phyloP scores from a whole-genome alignment of 2,888 invertebrate species.

The Chrysomela aeneicollis region DNA sequence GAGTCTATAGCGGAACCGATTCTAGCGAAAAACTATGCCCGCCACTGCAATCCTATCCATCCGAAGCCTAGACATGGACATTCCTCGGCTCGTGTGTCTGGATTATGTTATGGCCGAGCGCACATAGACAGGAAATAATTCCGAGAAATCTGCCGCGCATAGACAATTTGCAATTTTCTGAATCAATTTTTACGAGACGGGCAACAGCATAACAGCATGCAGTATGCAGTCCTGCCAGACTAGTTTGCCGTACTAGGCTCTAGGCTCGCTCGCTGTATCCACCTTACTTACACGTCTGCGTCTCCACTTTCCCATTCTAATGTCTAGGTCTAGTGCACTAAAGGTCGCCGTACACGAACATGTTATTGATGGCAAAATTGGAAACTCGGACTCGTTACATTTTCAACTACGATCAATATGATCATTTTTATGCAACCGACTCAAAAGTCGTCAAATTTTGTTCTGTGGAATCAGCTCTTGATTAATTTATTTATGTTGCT shows the following conservation, averaged over 20 bases:
- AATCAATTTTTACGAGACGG: conserved; percentile 35
- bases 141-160: conserved; percentile 22
- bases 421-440: too few species aligned
- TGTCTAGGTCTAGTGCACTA: conserved; percentile 52
- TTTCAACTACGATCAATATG: too few species aligned
- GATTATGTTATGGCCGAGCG: neutral
- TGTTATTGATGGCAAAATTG: too few species aligned
- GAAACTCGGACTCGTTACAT: too few species aligned
- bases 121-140: neutral
- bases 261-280: conserved; percentile 16
- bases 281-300: conserved; percentile 29
- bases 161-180: conserved; percentile 27
- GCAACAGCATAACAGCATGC: conserved; percentile 30
- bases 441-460: too few species aligned
- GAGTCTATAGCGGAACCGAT: too few species aligned
- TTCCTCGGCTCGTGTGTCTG: neutral
- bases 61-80: neutral
- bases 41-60: neutral
- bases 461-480: too few species aligned
- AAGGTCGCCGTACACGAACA: conserved; percentile 37
- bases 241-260: conserved; percentile 21
- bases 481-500: too few species aligned
- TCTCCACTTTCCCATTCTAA: conserved; percentile 42
- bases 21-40: too few species aligned
- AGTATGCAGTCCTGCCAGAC: conserved; percentile 27